Conservation (phyloP, 2,888 invertebrate genomes). For the Synergus laeviventris region DNA sequence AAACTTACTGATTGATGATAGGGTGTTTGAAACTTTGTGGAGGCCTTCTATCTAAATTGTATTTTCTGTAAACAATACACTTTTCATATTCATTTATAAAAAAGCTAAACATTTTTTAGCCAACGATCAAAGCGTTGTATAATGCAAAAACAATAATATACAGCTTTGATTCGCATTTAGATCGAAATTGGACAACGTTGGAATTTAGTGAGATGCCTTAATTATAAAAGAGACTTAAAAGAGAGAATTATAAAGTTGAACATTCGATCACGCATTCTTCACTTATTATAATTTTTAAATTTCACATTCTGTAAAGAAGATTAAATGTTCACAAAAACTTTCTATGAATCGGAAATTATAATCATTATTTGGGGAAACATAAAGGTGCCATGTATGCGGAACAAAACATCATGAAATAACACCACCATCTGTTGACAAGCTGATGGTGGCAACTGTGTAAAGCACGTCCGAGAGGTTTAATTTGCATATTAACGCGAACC, state of each 20-base stretch:
- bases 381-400: slow-evolving; percentile 1
- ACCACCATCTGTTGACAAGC: slow-evolving; percentile 23
- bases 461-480: slow-evolving; percentile 19
- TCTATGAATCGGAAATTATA: background rate
- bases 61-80: too few species aligned
- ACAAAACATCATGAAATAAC: slow-evolving; percentile 12
- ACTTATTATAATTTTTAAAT: too few species aligned
- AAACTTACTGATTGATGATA: background rate
- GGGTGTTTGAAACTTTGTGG: too few species aligned
- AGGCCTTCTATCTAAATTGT: too few species aligned
- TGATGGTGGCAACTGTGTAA: slow-evolving; percentile 7
- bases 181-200: too few species aligned
- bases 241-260: background rate
- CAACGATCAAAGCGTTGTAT: too few species aligned
- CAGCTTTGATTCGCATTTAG: too few species aligned
- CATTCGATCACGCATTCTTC: too few species aligned
- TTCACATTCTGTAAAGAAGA: background rate
- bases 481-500: slow-evolving; percentile 33
- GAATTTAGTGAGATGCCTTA: too few species aligned
- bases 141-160: too few species aligned
- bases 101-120: too few species aligned
- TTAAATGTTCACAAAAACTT: background rate
- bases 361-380: background rate
- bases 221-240: too few species aligned
- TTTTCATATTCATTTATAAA: background rate